Conservation (phyloP, 2,888 invertebrate genomes). For the Trissonchulus latispiculum region DNA sequence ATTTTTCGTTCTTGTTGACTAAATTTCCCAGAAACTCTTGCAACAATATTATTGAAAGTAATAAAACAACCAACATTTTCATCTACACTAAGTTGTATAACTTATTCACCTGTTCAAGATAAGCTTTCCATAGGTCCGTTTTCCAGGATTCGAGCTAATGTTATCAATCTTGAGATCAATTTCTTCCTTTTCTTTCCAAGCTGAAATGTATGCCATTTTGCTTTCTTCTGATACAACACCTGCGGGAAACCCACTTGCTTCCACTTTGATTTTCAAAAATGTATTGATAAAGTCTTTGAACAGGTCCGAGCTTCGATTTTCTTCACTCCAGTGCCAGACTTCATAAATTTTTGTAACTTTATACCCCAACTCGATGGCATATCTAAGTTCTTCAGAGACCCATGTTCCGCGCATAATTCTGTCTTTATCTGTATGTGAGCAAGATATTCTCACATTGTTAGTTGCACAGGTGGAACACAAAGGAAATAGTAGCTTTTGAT, state of each 20-base stretch:
- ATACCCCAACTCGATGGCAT: neutral
- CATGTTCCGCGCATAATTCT: neutral
- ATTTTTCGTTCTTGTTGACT: too few species aligned
- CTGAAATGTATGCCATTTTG: neutral
- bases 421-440: neutral
- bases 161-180: neutral
- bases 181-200: slow-evolving; percentile 3
- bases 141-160: neutral
- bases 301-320: neutral
- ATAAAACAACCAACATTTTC: too few species aligned
- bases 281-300: neutral
- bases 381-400: neutral
- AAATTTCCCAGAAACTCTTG: too few species aligned
- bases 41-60: too few species aligned
- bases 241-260: neutral
- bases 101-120: neutral
- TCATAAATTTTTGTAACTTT: slow-evolving; percentile 8
- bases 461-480: slow-evolving; percentile 34
- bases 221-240: neutral
- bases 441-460: slow-evolving; percentile 26
- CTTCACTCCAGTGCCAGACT: neutral
- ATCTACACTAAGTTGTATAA: too few species aligned
- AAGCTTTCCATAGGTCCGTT: slow-evolving; percentile 4
- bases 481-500: slow-evolving; percentile 33
- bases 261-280: neutral